A percentile compares a stretch with the other conserved stretches of the same genome.
These are phyloP conservation scores for Antheraea assamensis DNA, from an alignment of 2,888 invertebrate genomes.

Conservation along the genomic window DNA sequence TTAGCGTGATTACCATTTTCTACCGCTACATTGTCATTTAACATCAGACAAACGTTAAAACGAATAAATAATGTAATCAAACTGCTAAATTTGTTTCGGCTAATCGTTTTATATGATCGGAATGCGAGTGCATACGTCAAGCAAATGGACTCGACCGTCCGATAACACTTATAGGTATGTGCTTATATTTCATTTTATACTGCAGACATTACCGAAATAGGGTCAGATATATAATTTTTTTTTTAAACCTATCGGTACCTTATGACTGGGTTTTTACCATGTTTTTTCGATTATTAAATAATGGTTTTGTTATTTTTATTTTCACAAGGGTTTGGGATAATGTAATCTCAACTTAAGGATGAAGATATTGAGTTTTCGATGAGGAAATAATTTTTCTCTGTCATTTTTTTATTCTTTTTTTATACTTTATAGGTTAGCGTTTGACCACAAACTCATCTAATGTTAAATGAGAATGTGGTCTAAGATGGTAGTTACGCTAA, in stretches of 20 bases:
- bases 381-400: too few relatives aligned
- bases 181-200: background rate
- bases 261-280: background rate
- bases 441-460: too few relatives aligned
- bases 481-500: too few relatives aligned
- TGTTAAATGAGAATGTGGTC: too few relatives aligned
- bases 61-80: background rate
- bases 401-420: too few relatives aligned
- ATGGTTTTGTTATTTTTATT: background rate
- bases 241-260: background rate
- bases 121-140: slow-evolving; percentile 21
- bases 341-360: too few relatives aligned
- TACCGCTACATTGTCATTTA: too few relatives aligned
- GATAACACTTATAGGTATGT: background rate
- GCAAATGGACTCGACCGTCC: background rate
- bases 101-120: slow-evolving; percentile 18
- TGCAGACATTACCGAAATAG: background rate
- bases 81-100: background rate
- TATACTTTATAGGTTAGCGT: too few relatives aligned
- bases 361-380: too few relatives aligned
- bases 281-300: background rate
- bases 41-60: background rate
- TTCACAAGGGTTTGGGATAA: too few relatives aligned
- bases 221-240: background rate
- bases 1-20: too few relatives aligned